Base-by-base conservation (phyloP, 2,888 invertebrate genomes). In the Machimus atricapillus region DNA sequence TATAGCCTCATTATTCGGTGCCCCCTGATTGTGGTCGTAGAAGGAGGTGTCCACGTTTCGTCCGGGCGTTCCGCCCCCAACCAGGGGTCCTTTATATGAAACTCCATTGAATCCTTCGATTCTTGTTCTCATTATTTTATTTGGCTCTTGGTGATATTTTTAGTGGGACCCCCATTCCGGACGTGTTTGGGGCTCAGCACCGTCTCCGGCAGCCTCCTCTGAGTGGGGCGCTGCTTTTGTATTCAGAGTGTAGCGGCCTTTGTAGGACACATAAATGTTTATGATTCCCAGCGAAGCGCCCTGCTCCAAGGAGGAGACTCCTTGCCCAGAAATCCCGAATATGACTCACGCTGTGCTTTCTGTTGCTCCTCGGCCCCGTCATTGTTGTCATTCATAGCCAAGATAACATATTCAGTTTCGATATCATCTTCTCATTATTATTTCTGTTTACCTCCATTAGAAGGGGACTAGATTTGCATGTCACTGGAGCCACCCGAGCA, bases 341-440 rank as follows among this genome's bases (percentile, higher is more conserved):
- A 37, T 37, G 76, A 37, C 52, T 23, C 79, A 79, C 52, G 79
- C 52, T 40, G 79, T 79, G 46, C 46, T 79, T 79, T 46, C 79
- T 79, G 79, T 79, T 79, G 52, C 79, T 79, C 79, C 79, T 52
- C 52, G 43, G 23, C 52, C 52, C 19, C 27, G 66, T 23, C 79
- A 79, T 79, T 79, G 79, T 79, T 79, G 79, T 79, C 79, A 79
- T 79, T 79, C 79, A 56, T 6, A 27, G 27, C 46, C 52, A 16
- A 79, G 79, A 79, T 79, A 79, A 79, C 52, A 79, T 79, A 79
- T 79, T 79, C 79, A 40, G 79, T 83, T 83, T 66, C 82, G 82
- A 83, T 83, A 83, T 66, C 82, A 83, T 83, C 82, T 83, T 83
- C 66, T 66, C 66, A 83, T 83, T 83, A 83, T 83, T 66, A 83